phyloP scores from a whole-genome alignment of 2,888 invertebrate species.

The Eurytoma californica region DNA sequence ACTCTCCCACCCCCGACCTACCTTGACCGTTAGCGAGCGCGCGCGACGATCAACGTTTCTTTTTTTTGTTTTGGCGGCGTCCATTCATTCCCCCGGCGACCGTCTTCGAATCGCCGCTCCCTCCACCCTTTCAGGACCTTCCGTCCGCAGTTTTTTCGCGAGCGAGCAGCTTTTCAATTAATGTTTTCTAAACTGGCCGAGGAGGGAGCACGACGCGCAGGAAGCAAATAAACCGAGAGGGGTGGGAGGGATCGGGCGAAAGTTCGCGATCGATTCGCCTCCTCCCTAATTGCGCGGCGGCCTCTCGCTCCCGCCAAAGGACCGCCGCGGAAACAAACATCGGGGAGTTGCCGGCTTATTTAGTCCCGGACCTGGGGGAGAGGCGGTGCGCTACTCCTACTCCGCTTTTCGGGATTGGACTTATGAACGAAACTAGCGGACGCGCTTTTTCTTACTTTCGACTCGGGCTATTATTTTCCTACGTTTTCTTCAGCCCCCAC shows the following conservation, averaged over 20 bases:
- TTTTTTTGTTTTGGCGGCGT: constrained; percentile 4
- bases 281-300: constrained; percentile 45
- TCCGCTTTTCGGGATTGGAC: constrained; percentile 24
- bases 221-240: constrained; percentile 30
- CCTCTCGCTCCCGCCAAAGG: constrained; percentile 12
- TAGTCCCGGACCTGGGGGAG: neutral
- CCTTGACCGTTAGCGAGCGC: constrained; percentile 30
- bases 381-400: constrained; percentile 19
- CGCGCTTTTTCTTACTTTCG: constrained; percentile 12
- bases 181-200: constrained; percentile 48
- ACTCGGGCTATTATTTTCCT: neutral
- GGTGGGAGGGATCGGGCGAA: constrained; percentile 13
- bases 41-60: constrained; percentile 29
- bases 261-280: constrained; percentile 50
- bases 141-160: neutral
- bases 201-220: neutral
- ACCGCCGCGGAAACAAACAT: constrained; percentile 37
- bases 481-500: neutral
- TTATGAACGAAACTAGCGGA: constrained; percentile 47
- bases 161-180: constrained; percentile 53
- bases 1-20: neutral
- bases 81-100: constrained; percentile 15
- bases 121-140: neutral
- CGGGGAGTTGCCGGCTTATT: constrained; percentile 37
- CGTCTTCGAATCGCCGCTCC: constrained; percentile 26